Evolutionary conservation across 2,797 vertebrate species (phyloP).

Genomic region (Sebastes taczanowskii): DNA sequence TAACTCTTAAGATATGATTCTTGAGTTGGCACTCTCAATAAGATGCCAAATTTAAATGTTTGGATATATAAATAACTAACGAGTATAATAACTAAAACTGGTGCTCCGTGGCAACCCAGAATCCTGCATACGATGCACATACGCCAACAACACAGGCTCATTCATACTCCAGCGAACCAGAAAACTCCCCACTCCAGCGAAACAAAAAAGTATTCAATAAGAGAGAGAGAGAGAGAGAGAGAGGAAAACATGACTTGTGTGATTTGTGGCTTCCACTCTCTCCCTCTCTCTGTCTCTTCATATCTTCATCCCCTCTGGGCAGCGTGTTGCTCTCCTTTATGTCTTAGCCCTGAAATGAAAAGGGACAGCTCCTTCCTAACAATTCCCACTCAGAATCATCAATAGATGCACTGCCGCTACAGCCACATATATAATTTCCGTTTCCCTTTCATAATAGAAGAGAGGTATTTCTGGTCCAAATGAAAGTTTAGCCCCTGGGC

Average conservation of each 20-base stretch:
- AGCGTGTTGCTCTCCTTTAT: slow-evolving; percentile 33
- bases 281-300: slow-evolving; percentile 49
- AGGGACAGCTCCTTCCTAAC: slow-evolving; percentile 56
- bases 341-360: slow-evolving; percentile 62
- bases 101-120: not conserved
- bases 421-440: slow-evolving; percentile 65
- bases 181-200: slow-evolving; percentile 1
- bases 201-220: slow-evolving; percentile 51
- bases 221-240: too few relatives aligned
- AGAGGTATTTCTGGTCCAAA: slow-evolving; percentile 66
- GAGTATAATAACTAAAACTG: slow-evolving; percentile 2
- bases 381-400: slow-evolving; percentile 62
- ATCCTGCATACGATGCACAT: not conserved
- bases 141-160: slow-evolving; percentile 33
- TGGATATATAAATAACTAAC: not conserved
- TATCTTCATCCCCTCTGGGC: slow-evolving; percentile 50
- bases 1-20: not conserved
- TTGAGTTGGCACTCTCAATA: not conserved
- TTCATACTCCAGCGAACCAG: slow-evolving; percentile 28
- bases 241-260: slow-evolving; percentile 55
- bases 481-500: slow-evolving; percentile 70
- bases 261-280: slow-evolving; percentile 56
- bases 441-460: slow-evolving; percentile 66
- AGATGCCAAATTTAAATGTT: not conserved
- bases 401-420: slow-evolving; percentile 51